Percentiles rank a stretch among this genome's conserved stretches.
Evolutionary conservation across 2,113 vertebrate genomes (phyloP).

Genomic region (Trochalopteron elliotii): DNA sequence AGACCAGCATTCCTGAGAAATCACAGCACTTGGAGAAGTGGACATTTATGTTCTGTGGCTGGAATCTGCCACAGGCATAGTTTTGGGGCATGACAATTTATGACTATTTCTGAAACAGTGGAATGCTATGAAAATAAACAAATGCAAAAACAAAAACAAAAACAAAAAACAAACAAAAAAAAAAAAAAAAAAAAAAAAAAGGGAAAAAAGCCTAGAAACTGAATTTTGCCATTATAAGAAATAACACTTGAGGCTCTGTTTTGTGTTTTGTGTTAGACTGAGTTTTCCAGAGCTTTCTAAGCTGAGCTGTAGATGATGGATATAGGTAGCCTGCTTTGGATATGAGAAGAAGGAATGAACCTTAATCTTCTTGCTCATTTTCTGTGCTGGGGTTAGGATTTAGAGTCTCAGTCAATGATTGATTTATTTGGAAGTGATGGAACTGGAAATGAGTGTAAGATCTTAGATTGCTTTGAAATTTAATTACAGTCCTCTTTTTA

Average conservation of each 20-base stretch:
- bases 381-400: not conserved
- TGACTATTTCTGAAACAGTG: conserved; percentile 27
- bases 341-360: not conserved
- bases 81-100: not conserved
- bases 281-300: not conserved
- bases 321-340: not conserved
- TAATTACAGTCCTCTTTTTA: not conserved
- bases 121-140: conserved; percentile 33
- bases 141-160: too few relatives aligned
- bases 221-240: not conserved
- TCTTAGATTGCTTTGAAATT: not conserved
- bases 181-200: not conserved
- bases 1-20: conserved; percentile 1
- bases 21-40: not conserved
- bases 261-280: not conserved
- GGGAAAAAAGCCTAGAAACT: not conserved
- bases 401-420: not conserved
- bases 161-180: too few relatives aligned
- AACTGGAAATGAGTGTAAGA: not conserved
- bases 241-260: not conserved
- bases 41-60: conserved; percentile 8
- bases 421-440: not conserved
- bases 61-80: conserved; percentile 13
- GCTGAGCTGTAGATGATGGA: not conserved
- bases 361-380: not conserved